Base-by-base conservation (phyloP, 64 coral and sea anemone genomes). In the Orbicella faveolata region DNA sequence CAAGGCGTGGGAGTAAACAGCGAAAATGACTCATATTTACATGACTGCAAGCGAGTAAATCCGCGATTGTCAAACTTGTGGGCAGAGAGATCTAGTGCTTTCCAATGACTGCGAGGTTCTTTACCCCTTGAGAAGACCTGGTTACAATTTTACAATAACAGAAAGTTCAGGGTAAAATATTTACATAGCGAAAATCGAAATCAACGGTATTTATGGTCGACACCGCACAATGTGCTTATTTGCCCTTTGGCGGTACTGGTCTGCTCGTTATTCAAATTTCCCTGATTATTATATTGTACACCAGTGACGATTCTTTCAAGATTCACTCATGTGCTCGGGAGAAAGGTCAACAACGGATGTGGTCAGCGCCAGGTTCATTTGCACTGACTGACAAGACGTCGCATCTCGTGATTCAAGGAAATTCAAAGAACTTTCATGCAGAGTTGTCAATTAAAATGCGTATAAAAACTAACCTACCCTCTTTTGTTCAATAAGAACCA, bases 181-280 rank as follows among this genome's bases (percentile, higher is more conserved):
- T 85, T 44, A 85, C 82, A 10, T 85, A 23, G 36, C 54, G 21
- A 35, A 66, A 70, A 66, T 66, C 36, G 65, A 85, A 72, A 85
- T 85, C 37, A 85, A 41, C 20, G 63, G 25, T 44, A 83, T 66
- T 83, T 83, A 66, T 23, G 36, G 19, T 33, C 12, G 8, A 52
- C 36, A 66, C 6, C 36, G 44, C 44, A 69, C 10, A 44, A 70
- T 39, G 59, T 21, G n/a, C 67, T 44, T 85, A 72, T 68, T 72
- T 69, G 37, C 82, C 82, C 61, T 85, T 37, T 72, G 65, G 64
- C 65, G 67, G 64, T 25, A 67, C 80, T 66, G 17, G 80, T 83
- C 80, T 83, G 44, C 61, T 85, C 63, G 41, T 69, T 69, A 85
- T 85, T 85, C 82, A 85, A 85, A 85, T 85, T 85, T 85, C 62